Percentiles rank a stretch among this genome's conserved stretches.
Evolutionary conservation across 2,797 vertebrate genomes (phyloP).

Genomic region (Columba guinea): DNA sequence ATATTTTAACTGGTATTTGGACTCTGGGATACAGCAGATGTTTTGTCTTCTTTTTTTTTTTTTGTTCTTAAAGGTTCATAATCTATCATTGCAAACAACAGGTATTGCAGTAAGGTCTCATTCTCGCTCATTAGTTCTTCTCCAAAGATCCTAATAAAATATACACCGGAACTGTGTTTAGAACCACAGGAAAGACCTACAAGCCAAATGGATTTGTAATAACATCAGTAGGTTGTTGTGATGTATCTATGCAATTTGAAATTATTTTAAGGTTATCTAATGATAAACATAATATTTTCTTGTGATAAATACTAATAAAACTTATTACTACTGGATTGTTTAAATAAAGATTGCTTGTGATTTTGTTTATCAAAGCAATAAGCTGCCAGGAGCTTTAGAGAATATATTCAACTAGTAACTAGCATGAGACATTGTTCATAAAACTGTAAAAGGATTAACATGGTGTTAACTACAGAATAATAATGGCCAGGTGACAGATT

Average conservation of each 20-base stretch:
- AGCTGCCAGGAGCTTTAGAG: background rate
- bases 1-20: background rate
- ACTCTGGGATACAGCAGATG: background rate
- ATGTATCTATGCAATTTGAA: background rate
- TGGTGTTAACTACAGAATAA: background rate
- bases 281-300: background rate
- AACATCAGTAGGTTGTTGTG: background rate
- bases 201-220: slow-evolving; percentile 31
- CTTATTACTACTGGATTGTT: background rate
- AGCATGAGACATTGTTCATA: background rate
- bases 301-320: background rate
- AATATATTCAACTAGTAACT: background rate
- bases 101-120: background rate
- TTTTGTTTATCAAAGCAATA: background rate
- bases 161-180: background rate
- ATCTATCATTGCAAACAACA: background rate
- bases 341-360: background rate
- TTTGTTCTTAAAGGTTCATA: background rate
- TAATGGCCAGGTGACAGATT: background rate
- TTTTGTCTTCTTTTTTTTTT: background rate
- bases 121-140: slow-evolving; percentile 4
- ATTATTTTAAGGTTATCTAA: slow-evolving; percentile 3
- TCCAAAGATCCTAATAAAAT: slow-evolving; percentile 12
- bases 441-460: background rate
- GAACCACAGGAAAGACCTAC: slow-evolving; percentile 11